Conservation (phyloP, 2,888 invertebrate species). For the Litoditis marina region DNA sequence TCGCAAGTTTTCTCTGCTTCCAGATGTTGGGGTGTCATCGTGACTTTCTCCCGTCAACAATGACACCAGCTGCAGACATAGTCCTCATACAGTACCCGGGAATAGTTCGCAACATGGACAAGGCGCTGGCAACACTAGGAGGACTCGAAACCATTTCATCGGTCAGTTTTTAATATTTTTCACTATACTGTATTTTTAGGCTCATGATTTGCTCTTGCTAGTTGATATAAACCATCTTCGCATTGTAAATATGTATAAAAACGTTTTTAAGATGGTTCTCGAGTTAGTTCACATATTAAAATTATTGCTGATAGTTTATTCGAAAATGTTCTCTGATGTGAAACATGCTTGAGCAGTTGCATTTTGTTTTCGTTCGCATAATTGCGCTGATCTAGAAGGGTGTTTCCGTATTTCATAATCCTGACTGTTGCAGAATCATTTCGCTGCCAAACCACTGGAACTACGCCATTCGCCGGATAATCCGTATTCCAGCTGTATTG, state of each 20-base stretch:
- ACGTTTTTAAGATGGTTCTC: no score
- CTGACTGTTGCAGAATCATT: slow-evolving; percentile 27
- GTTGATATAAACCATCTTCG: no score
- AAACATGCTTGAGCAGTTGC: no score
- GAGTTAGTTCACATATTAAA: no score
- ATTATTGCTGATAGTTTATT: no score
- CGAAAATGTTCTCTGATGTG: no score
- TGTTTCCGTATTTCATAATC: neutral
- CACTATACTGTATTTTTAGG: no score
- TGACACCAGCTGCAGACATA: slow-evolving; percentile 29
- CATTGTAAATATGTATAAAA: no score
- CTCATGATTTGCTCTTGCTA: no score
- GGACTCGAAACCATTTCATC: slow-evolving; percentile 45
- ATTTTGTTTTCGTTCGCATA: neutral
- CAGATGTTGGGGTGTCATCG: no score
- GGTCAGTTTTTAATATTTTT: slow-evolving; percentile 34
- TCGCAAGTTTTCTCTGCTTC: no score
- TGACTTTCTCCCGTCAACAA: no score
- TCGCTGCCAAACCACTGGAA: slow-evolving; percentile 38
- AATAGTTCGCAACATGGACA: slow-evolving; percentile 53
- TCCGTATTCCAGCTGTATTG: slow-evolving; percentile 61
- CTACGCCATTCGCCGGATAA: slow-evolving; percentile 53
- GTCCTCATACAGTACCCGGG: slow-evolving; percentile 56
- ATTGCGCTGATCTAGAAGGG: neutral
- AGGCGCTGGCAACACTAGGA: slow-evolving; percentile 55